phyloP scores from a whole-genome alignment of 2,888 invertebrate genomes.

The Dasypolia templi region DNA sequence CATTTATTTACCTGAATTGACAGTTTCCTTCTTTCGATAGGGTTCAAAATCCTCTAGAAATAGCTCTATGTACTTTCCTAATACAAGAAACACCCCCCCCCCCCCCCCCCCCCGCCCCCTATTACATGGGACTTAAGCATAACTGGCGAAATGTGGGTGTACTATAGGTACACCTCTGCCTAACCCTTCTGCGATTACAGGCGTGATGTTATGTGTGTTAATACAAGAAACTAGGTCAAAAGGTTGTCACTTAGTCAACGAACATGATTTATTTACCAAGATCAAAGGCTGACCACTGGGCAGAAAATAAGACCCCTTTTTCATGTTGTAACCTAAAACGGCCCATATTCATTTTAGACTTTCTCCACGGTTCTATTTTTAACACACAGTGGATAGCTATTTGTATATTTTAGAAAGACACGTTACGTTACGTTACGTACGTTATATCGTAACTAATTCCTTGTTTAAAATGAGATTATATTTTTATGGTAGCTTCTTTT shows the following conservation, averaged over 20 bases:
- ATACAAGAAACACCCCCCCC: constrained; percentile 35
- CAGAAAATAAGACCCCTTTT: constrained; percentile 50
- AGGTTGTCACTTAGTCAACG: constrained; percentile 47
- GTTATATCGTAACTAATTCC: not conserved
- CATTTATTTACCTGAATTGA: too few species aligned
- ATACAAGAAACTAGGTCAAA: constrained; percentile 27
- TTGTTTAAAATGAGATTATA: not conserved
- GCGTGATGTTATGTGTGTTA: too few species aligned
- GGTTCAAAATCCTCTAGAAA: too few species aligned
- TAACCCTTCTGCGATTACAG: too few species aligned
- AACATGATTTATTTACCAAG: constrained; percentile 58
- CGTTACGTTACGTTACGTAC: too few species aligned
- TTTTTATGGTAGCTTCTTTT: not conserved
- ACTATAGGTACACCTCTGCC: too few species aligned
- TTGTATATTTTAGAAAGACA: not conserved
- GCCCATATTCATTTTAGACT: constrained; percentile 35
- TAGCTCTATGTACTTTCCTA: not conserved
- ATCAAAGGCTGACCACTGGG: constrained; percentile 60
- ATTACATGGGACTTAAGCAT: too few species aligned
- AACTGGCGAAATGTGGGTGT: too few species aligned
- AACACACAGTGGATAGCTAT: constrained; percentile 8
- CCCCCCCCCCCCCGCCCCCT: too few species aligned
- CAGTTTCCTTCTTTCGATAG: too few species aligned
- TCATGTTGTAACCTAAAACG: constrained; percentile 24
- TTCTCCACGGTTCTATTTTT: constrained; percentile 20